These are phyloP conservation scores for Boloria euphrosyne DNA, from an alignment of 2,888 invertebrate genomes.

Conservation along the genomic window DNA sequence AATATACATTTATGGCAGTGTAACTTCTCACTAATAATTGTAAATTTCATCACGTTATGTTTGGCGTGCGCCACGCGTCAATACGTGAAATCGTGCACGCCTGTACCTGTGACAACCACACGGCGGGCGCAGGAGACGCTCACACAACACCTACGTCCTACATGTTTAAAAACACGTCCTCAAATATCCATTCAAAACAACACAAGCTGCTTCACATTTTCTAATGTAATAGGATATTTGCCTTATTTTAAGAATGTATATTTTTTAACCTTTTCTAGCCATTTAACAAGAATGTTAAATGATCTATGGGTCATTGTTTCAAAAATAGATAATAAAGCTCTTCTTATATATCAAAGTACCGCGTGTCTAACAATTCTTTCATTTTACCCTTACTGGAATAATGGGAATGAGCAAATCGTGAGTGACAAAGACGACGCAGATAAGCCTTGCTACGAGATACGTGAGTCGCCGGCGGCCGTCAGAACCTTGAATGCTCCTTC, in stretches of 20 bases:
- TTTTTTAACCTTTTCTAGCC: too few relatives aligned
- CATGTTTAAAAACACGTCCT: slow-evolving; percentile 44
- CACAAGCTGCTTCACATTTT: slow-evolving; percentile 26
- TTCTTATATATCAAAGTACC: background rate
- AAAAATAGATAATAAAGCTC: too few relatives aligned
- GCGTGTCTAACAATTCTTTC: slow-evolving; percentile 43
- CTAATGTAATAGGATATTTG: background rate
- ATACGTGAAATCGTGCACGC: slow-evolving; percentile 33
- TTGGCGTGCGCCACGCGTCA: slow-evolving; percentile 38
- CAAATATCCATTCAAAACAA: slow-evolving; percentile 38
- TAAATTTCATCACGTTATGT: slow-evolving; percentile 40
- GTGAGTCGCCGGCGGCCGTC: slow-evolving; percentile 65
- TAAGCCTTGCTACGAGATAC: slow-evolving; percentile 71
- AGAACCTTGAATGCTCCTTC: slow-evolving; percentile 78
- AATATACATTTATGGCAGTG: background rate
- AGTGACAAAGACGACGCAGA: slow-evolving; percentile 68
- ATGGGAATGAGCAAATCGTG: slow-evolving; percentile 51
- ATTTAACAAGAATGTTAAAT: too few relatives aligned
- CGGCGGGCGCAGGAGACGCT: slow-evolving; percentile 39
- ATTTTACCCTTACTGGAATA: slow-evolving; percentile 48
- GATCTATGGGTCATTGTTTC: too few relatives aligned
- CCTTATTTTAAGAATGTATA: too few relatives aligned
- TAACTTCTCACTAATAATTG: slow-evolving; percentile 30
- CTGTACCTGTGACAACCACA: slow-evolving; percentile 25
- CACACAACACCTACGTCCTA: slow-evolving; percentile 32